Evolutionary conservation across 2,113 vertebrate genomes (phyloP).

Genomic region (Toxotes chatareus): DNA sequence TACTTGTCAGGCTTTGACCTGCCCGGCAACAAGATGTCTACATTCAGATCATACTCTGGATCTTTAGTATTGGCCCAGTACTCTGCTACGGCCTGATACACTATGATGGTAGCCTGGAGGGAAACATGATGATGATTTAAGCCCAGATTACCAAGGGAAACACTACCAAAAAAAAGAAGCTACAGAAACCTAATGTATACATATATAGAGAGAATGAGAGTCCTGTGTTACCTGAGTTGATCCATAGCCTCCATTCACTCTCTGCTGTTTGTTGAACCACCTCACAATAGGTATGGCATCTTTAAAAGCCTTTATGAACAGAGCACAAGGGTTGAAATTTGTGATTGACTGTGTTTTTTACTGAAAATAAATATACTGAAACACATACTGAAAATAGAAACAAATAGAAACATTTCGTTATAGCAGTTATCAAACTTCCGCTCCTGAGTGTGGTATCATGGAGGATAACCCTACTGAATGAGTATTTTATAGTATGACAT

Average conservation of each 20-base stretch:
- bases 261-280: constrained; percentile 89
- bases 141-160: not conserved
- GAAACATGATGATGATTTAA: not conserved
- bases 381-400: no score
- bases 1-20: constrained; percentile 30
- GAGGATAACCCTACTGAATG: not conserved
- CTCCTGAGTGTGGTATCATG: not conserved
- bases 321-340: not conserved
- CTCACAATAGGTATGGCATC: constrained; percentile 65
- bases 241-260: constrained; percentile 83
- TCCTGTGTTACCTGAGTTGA: constrained; percentile 88
- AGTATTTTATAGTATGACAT: not conserved
- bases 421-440: no score
- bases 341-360: not conserved
- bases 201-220: not conserved
- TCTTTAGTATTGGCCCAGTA: constrained; percentile 75
- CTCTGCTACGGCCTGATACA: constrained; percentile 90
- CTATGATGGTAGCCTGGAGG: constrained; percentile 89
- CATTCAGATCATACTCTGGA: constrained; percentile 82
- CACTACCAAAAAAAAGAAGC: not conserved
- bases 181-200: not conserved
- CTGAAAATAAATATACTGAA: no score
- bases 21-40: constrained; percentile 84
- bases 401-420: not conserved
- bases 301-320: constrained; percentile 61